Evolutionary conservation across 2,797 vertebrate genomes (phyloP).

Genomic region (Antennarius maculatus): DNA sequence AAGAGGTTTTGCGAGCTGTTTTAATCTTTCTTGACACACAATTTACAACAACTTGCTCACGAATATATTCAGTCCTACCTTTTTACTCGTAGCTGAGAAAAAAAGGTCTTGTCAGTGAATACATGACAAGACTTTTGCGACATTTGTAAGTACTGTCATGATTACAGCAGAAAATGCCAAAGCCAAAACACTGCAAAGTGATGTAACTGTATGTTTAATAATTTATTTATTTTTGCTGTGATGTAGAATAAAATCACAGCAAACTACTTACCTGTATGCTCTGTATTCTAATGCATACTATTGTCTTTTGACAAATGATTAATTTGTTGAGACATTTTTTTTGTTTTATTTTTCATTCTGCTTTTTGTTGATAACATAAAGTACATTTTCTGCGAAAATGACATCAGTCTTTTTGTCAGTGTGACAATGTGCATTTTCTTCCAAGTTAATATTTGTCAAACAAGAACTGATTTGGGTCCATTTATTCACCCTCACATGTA

Average conservation of each 20-base stretch:
- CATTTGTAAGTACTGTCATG: slow-evolving; percentile 15
- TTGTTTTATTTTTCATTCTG: background rate
- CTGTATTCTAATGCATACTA: background rate
- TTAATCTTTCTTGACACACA: background rate
- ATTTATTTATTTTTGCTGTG: background rate
- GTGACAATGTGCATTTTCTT: slow-evolving; percentile 6
- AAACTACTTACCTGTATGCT: background rate
- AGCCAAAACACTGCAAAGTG: slow-evolving; percentile 15
- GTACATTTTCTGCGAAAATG: slow-evolving; percentile 1
- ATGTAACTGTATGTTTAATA: slow-evolving; percentile 15
- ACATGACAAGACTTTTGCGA: background rate
- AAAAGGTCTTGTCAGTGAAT: slow-evolving; percentile 10
- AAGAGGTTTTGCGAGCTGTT: slow-evolving; percentile 9
- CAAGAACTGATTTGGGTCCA: background rate
- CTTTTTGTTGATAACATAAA: background rate
- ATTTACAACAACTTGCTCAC: background rate
- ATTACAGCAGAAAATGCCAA: slow-evolving; percentile 51
- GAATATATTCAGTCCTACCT: background rate
- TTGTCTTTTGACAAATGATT: slow-evolving; percentile 14
- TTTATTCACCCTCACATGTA: slow-evolving; percentile 7
- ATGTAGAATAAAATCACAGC: background rate
- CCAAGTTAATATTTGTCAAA: background rate
- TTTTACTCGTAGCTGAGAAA: slow-evolving; percentile 7
- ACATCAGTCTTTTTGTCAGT: slow-evolving; percentile 1
- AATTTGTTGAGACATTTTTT: background rate